These are phyloP conservation scores for Andrena flavipes DNA, from an alignment of 2,888 invertebrate genomes.

Conservation along the genomic window DNA sequence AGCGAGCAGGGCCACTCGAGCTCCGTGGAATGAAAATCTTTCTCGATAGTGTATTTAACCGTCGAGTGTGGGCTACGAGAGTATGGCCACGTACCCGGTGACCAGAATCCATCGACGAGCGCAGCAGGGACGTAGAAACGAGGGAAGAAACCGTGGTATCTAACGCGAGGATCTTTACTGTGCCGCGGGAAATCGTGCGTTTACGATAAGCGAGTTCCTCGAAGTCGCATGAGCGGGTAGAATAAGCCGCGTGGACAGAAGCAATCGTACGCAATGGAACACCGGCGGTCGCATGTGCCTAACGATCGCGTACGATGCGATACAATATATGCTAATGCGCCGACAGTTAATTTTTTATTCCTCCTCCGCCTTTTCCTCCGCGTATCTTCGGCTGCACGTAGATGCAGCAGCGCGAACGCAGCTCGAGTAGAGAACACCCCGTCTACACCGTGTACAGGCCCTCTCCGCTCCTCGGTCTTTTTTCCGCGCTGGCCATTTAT, in stretches of 20 bases:
- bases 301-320: conserved; percentile 35
- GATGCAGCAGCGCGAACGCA: neutral
- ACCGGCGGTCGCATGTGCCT: conserved; percentile 39
- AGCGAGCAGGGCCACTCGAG: conserved; percentile 49
- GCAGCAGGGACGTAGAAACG: neutral
- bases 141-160: conserved; percentile 2
- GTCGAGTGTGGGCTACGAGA: conserved; percentile 47
- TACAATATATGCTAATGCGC: conserved; percentile 58
- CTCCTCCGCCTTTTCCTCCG: neutral
- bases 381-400: neutral
- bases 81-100: conserved; percentile 43
- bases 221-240: conserved; percentile 39
- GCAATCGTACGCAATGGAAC: conserved; percentile 51
- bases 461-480: conserved; percentile 47
- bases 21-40: conserved; percentile 56
- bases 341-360: conserved; percentile 37
- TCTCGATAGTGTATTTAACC: conserved; percentile 75
- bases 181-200: conserved; percentile 19
- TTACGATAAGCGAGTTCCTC: conserved; percentile 18
- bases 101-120: neutral
- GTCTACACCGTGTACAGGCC: neutral
- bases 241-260: conserved; percentile 33
- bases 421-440: neutral
- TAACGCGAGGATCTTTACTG: conserved; percentile 14
- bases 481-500: conserved; percentile 74